Percentiles rank a stretch among this genome's conserved stretches.
Conservation (phyloP, 1,140 invertebrate genomes). For the Drosophila serrata region DNA sequence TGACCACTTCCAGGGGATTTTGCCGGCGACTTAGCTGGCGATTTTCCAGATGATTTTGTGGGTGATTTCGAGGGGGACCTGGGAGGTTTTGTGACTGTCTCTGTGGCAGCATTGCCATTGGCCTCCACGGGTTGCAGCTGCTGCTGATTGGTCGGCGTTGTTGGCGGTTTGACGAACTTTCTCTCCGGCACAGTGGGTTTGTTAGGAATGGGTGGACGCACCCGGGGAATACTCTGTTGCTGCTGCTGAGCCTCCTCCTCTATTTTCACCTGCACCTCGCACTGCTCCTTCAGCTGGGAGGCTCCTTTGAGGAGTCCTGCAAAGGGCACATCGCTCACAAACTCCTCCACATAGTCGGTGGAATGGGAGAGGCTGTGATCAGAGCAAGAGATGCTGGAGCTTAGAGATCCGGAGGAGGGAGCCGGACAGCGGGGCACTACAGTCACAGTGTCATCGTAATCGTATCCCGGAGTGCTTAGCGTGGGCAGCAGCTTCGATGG, state of each 20-base stretch:
- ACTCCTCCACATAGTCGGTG: conserved; percentile 94
- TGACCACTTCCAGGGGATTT: conserved; percentile 61
- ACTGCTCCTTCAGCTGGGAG: conserved; percentile 82
- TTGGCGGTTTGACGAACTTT: conserved; percentile 67
- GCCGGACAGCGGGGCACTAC: conserved; percentile 72
- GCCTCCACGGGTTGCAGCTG: conserved; percentile 50
- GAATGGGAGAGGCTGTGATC: conserved; percentile 91
- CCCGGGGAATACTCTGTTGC: conserved; percentile 46
- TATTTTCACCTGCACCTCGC: conserved; percentile 31
- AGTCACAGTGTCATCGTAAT: conserved; percentile 72
- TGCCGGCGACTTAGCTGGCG: conserved; percentile 50
- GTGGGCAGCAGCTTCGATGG: conserved; percentile 71
- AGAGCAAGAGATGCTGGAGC: conserved; percentile 88
- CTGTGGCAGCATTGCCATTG: conserved; percentile 50
- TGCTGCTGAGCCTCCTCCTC: conserved; percentile 56
- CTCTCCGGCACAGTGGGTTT: conserved; percentile 70
- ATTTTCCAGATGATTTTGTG: conserved; percentile 46
- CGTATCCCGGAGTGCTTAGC: conserved; percentile 64
- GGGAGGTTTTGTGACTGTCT: conserved; percentile 30
- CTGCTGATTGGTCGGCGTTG: conserved; percentile 59
- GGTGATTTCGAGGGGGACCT: conserved; percentile 43
- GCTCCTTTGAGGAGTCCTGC: conserved; percentile 93
- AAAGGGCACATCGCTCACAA: conserved; percentile 93
- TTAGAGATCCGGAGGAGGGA: conserved; percentile 78
- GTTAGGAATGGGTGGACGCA: conserved; percentile 61